Conservation (phyloP, 2,113 vertebrate genomes). For the Chamaetylas fuelleborni region DNA sequence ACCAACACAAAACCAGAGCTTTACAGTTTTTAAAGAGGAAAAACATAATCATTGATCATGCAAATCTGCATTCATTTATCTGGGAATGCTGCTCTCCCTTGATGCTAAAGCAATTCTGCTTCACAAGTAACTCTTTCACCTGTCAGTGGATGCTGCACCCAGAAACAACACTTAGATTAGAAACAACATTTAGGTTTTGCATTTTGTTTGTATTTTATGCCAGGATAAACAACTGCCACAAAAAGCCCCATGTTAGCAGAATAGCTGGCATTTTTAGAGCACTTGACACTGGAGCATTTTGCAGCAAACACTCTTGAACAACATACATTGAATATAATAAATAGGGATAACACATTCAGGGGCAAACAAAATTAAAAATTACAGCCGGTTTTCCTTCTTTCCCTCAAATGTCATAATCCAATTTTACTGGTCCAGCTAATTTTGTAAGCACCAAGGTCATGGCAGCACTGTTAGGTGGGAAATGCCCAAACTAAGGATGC, state of each 20-base stretch:
- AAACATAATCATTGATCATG: background rate
- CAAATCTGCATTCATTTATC: background rate
- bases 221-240: background rate
- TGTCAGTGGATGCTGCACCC: background rate
- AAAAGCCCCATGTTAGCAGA: fast-evolving
- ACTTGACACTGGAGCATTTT: background rate
- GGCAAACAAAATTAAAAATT: background rate
- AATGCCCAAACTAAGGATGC: fast-evolving
- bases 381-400: background rate
- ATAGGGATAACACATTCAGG: background rate
- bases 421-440: background rate
- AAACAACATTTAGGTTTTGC: background rate
- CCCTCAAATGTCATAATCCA: background rate
- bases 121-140: background rate
- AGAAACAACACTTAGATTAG: background rate
- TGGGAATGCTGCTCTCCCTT: background rate
- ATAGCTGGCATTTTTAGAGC: background rate
- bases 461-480: background rate
- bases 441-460: background rate
- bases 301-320: fast-evolving
- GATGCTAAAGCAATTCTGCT: background rate
- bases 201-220: background rate
- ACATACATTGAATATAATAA: background rate
- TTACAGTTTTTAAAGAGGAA: background rate
- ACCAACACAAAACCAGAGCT: background rate